phyloP scores from a whole-genome alignment of 2,888 invertebrate species.

The Cactoblastis cactorum region DNA sequence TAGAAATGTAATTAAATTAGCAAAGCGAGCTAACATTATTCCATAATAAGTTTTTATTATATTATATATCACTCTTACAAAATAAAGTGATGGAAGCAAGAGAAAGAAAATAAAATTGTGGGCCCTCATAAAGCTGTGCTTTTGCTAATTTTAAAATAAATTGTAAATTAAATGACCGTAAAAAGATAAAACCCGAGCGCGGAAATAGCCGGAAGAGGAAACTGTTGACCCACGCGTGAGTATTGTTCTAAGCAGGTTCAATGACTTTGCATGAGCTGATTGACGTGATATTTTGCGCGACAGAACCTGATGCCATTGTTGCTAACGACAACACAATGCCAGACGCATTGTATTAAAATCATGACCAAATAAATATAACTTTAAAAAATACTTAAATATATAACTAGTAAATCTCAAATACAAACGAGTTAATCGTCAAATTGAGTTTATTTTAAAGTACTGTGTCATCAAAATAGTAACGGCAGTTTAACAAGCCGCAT shows the following conservation, averaged over 20 bases:
- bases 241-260: constrained; percentile 65
- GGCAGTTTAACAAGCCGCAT: not conserved
- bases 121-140: no score
- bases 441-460: not conserved
- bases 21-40: no score
- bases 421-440: not conserved
- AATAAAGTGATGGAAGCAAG: no score
- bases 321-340: constrained; percentile 21
- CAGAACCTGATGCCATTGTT: constrained; percentile 55
- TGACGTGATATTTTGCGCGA: constrained; percentile 51
- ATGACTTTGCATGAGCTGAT: constrained; percentile 54
- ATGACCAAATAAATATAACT: not conserved
- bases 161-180: constrained; percentile 5
- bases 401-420: not conserved
- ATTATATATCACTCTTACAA: constrained; percentile 14
- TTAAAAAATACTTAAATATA: not conserved
- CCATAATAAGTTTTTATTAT: no score
- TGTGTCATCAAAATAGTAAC: not conserved
- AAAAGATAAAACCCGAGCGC: constrained; percentile 20
- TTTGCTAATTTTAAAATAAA: not conserved
- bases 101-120: no score
- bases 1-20: constrained; percentile 9
- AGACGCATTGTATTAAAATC: constrained; percentile 11
- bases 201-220: constrained; percentile 49
- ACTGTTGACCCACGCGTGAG: constrained; percentile 51